These are phyloP conservation scores for Zaprionus tsacasi DNA, from an alignment of 1,140 invertebrate species.

Conservation along the genomic window DNA sequence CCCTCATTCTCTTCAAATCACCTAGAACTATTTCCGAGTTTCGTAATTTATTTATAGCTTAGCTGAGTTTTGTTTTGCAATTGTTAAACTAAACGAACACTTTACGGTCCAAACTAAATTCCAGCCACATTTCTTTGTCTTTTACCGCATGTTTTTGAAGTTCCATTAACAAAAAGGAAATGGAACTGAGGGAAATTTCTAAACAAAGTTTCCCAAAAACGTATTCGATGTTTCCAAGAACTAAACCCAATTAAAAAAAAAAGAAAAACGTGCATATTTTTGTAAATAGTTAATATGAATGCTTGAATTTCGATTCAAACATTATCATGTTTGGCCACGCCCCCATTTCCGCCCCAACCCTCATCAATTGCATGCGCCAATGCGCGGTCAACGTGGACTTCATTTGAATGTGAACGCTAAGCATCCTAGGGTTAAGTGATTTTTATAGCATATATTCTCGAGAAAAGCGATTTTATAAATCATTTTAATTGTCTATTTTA, in stretches of 20 bases:
- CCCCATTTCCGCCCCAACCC: conserved; percentile 1
- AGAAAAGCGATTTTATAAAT: conserved; percentile 76
- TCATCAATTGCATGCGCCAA: conserved; percentile 24
- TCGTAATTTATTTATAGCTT: conserved; percentile 47
- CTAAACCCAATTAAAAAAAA: conserved; percentile 35
- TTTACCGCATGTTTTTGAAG: conserved; percentile 53
- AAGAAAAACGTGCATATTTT: conserved; percentile 65
- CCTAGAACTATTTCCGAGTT: conserved; percentile 10
- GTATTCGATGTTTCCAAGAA: conserved; percentile 66
- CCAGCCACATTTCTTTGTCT: conserved; percentile 39
- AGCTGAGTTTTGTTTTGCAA: conserved; percentile 71
- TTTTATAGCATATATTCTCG: conserved; percentile 66
- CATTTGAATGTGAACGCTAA: conserved; percentile 77
- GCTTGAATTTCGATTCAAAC: conserved; percentile 72
- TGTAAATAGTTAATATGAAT: conserved; percentile 74
- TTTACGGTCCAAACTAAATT: conserved; percentile 34
- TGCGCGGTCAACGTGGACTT: conserved; percentile 44
- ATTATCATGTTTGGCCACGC: conserved; percentile 37
- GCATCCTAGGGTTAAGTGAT: conserved; percentile 74
- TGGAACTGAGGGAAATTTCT: not conserved
- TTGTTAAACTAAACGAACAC: conserved; percentile 73
- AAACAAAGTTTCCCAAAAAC: conserved; percentile 52
- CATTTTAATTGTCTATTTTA: conserved; percentile 83
- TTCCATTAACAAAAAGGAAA: conserved; percentile 36
- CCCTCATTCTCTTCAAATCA: conserved; percentile 9